Base-by-base conservation (phyloP, 2,888 invertebrate species). In the Dryococelus australis region DNA sequence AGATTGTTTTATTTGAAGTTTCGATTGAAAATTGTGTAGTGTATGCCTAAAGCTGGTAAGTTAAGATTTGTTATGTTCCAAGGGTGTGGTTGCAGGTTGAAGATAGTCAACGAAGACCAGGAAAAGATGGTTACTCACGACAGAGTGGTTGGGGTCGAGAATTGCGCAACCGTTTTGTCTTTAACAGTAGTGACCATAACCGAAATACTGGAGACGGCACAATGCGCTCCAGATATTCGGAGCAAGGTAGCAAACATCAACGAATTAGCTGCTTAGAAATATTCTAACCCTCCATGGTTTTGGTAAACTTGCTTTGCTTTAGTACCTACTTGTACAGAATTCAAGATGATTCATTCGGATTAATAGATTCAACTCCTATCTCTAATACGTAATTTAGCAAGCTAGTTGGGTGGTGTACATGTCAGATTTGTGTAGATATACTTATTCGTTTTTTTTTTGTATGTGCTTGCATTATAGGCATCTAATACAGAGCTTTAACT, bases 131-230 rank as follows among this genome's bases (percentile, higher is more conserved):
- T 26, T 88, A 85, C 80, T 10, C 87, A 65, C 51, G 83, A 8
- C 83, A 87, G 65, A n/a, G 51, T 86, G 84, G 83, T 79, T 88
- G 88, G 88, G 87, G 87, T 83, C 86, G 88, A 78, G 88, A 88
- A 53, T 80, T 88, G 24, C 86, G 88, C 78, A 88, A 88, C 65
- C 88, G 88, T 86, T 88, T 87, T 86, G 88, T 88, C 12, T 88
- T 88, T 87, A 87, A 84, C 83, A 86, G 47, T 83, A 88, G 51
- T 47, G 87, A 88, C 12, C 88, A 83, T 53, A 84, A n/a, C 78
- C 85, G 87, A 53, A 53, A 80, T 28, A 81, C 87, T 81, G 47
- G 83, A 85, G 87, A 87, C 85, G 85, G 85, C 47, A 86, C 85
- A 35, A 20, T 88, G 47, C 88, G 85, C n/a, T 86, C 88, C 78